Evolutionary conservation across 2,113 vertebrate genomes (phyloP).

Genomic region (Morone saxatilis): DNA sequence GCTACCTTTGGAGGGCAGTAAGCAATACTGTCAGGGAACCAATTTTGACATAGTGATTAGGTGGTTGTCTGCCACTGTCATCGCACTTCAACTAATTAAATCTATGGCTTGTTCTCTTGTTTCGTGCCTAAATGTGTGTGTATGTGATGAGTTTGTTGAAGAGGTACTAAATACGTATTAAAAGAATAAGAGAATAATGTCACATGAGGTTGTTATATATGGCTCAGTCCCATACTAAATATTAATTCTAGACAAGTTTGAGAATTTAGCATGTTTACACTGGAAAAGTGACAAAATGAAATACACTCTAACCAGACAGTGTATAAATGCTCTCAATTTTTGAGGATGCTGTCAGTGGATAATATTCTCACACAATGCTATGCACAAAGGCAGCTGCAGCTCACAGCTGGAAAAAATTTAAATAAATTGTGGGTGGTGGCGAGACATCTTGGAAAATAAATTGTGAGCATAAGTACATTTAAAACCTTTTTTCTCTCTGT

Average conservation of each 20-base stretch:
- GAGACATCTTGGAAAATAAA: not conserved
- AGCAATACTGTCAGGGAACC: conserved; percentile 38
- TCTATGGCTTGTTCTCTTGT: not conserved
- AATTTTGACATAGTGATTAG: conserved; percentile 46
- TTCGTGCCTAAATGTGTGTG: not conserved
- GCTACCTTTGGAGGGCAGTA: conserved; percentile 48
- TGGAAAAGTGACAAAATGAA: not conserved
- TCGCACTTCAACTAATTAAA: conserved; percentile 14
- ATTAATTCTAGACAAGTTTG: not conserved
- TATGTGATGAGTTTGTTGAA: not conserved
- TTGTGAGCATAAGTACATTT: not conserved
- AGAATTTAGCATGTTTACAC: not conserved
- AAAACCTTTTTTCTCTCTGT: not conserved
- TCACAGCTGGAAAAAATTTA: not conserved
- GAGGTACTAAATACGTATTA: not conserved
- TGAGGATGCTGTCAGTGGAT: not conserved
- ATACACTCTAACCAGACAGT: not conserved
- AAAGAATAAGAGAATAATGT: not conserved
- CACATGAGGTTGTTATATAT: not conserved
- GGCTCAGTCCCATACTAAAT: not conserved
- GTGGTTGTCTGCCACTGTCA: not conserved
- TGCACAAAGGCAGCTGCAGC: not conserved
- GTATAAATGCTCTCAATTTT: not conserved
- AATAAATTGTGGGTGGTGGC: not conserved
- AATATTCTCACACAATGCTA: not conserved